Conservation (phyloP, 2,888 invertebrate species). For the Dichetophora obliterata region DNA sequence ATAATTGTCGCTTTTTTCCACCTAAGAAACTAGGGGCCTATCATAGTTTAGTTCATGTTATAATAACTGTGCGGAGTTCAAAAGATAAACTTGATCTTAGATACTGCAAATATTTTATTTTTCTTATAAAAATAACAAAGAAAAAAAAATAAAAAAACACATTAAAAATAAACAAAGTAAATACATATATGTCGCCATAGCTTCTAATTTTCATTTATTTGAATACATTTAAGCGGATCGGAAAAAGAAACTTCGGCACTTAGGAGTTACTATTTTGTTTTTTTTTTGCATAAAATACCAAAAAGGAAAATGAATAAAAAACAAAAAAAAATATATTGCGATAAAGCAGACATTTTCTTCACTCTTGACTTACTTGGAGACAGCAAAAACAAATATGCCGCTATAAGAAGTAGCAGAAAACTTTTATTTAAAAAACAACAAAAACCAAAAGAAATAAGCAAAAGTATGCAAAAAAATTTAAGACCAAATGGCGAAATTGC, state of each 20-base stretch:
- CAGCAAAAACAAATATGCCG: conserved; percentile 30
- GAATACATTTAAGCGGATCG: conserved; percentile 22
- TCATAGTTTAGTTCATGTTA: too few species aligned
- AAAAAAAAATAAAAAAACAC: too few species aligned
- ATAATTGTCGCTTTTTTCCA: too few species aligned
- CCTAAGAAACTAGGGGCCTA: too few species aligned
- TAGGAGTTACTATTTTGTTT: not conserved
- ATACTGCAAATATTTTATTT: too few species aligned
- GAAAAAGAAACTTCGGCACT: not conserved
- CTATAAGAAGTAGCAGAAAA: conserved; percentile 11
- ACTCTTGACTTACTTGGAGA: conserved; percentile 29
- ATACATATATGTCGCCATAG: not conserved
- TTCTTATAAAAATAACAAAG: too few species aligned
- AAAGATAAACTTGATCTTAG: too few species aligned
- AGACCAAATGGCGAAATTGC: conserved; percentile 14
- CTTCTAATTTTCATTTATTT: conserved; percentile 12
- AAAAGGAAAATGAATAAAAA: not conserved
- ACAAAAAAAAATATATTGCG: not conserved
- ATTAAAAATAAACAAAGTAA: too few species aligned
- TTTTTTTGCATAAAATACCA: not conserved
- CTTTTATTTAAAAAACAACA: not conserved
- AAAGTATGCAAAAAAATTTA: not conserved
- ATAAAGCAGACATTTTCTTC: conserved; percentile 23
- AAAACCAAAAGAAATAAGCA: not conserved
- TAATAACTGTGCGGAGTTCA: too few species aligned